Evolutionary conservation across 2,113 vertebrate genomes (phyloP).

Genomic region (Heptranchias perlo): DNA sequence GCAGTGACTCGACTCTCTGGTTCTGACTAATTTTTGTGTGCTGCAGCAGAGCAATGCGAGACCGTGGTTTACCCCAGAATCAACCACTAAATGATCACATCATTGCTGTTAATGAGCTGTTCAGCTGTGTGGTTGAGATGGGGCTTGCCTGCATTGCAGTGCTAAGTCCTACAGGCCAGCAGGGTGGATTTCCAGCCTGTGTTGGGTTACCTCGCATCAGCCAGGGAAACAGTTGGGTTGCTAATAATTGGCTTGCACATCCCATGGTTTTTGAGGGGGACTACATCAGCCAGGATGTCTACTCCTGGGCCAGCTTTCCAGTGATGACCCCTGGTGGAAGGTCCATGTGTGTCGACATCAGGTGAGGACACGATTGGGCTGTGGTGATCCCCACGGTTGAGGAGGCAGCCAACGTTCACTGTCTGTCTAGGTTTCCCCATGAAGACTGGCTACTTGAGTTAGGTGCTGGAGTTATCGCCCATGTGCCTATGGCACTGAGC

Average conservation of each 20-base stretch:
- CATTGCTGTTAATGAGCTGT: neutral
- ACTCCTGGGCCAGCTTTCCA: neutral
- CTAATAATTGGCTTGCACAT: neutral
- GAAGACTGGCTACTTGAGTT: neutral
- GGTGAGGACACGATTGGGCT: no score
- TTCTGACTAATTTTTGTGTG: neutral
- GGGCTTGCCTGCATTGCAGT: neutral
- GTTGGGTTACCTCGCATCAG: neutral
- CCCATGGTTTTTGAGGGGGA: neutral
- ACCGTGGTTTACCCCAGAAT: neutral
- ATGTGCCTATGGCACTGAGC: neutral
- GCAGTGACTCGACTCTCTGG: neutral
- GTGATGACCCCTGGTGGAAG: no score
- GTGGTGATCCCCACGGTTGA: no score
- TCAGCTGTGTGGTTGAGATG: neutral
- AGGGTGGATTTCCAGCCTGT: neutral
- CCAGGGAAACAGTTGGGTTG: neutral
- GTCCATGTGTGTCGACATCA: no score
- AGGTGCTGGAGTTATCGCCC: neutral
- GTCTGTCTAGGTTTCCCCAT: no score
- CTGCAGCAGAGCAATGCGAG: neutral
- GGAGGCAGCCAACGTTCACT: no score
- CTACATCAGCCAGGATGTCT: neutral
- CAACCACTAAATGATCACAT: neutral
- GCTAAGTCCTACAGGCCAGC: neutral